These are phyloP conservation scores for Dasysyrphus tricinctus DNA, from an alignment of 2,888 invertebrate species.

Conservation along the genomic window DNA sequence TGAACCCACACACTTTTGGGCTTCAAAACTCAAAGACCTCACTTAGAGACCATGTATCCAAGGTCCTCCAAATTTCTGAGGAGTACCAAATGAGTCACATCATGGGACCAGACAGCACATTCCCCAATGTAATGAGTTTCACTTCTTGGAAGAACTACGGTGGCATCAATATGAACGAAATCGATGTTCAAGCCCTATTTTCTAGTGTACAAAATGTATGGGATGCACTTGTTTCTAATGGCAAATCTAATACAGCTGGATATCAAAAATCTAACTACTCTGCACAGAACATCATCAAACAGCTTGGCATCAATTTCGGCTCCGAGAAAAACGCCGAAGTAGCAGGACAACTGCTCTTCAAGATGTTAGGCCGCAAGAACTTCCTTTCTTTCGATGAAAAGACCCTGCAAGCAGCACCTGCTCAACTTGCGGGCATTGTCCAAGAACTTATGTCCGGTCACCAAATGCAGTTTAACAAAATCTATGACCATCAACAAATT, in stretches of 20 bases:
- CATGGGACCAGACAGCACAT: constrained; percentile 50
- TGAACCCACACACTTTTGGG: constrained; percentile 83
- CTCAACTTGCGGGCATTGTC: constrained; percentile 70
- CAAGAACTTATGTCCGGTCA: constrained; percentile 80
- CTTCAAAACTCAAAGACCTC: constrained; percentile 84
- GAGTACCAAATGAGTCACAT: constrained; percentile 66
- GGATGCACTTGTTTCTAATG: constrained; percentile 22
- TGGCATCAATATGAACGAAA: constrained; percentile 44
- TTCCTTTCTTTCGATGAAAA: constrained; percentile 56
- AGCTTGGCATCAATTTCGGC: constrained; percentile 38
- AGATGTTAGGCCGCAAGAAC: constrained; percentile 54
- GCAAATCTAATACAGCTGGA: neutral
- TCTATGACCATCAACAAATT: constrained; percentile 85
- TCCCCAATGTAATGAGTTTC: constrained; percentile 55
- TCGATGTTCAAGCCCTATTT: constrained; percentile 55
- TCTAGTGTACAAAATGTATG: constrained; percentile 52
- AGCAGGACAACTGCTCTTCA: constrained; percentile 56
- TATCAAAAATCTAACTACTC: constrained; percentile 19
- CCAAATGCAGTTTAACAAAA: constrained; percentile 86
- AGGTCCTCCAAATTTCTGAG: constrained; percentile 58
- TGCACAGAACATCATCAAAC: constrained; percentile 44
- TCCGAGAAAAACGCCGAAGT: constrained; percentile 11
- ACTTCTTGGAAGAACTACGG: constrained; percentile 58
- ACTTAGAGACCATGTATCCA: constrained; percentile 77
- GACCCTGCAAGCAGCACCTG: constrained; percentile 27